Evolutionary conservation across 2,888 invertebrate species (phyloP), one percentile per base, ranked within the genome.

Genomic region (Isoperla grammatica): DNA sequence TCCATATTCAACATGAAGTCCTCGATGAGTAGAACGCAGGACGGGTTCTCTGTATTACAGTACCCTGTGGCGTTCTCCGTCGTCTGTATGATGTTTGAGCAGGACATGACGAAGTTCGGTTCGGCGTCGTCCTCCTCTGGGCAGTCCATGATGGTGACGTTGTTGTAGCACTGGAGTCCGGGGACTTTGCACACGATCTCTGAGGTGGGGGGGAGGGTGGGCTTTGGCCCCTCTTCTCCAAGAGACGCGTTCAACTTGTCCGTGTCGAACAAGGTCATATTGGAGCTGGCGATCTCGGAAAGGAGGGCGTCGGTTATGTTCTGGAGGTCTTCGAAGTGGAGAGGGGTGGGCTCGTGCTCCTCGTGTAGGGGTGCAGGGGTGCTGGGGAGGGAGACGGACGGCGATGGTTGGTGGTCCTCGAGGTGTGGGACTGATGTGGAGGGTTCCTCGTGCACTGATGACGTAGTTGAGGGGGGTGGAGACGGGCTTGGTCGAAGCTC

Each of bases 121-220:
- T 56, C 39, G 20, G 29, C 40, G 56, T 40, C 42, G 56, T 42
- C 46, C 8, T n/a, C n/a, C 4, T 37, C 53, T 15, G 37, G 37
- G n/a, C 53, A 53, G 53, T 53, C 53, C 37, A 37, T 37, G 39
- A 53, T 37, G 39, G 53, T 53, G 19, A 37, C 17, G 19, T 6
- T 37, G 53, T 53, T 39, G 11, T 37, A n/a, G 39, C 53, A 53
- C 17, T 53, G 53, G 3, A 53, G 53, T 1, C 53, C 53, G 11
- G 37, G 11, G 13, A 15, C 15, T 8, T 19, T 35, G 39, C 53
- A 53, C 12, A 15, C 6, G 29, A 49, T 23, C 23, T 49, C 45
- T 2, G n/a, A n/a, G 45, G 15, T 17, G 17, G 45, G 5, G 11
- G 45, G 45, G 40, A 40, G 40, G 29, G 29, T 29, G 29, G 29